Evolutionary conservation across 2,888 invertebrate genomes (phyloP), one percentile per base, ranked within the genome.

Genomic region (Apoda limacodes): DNA sequence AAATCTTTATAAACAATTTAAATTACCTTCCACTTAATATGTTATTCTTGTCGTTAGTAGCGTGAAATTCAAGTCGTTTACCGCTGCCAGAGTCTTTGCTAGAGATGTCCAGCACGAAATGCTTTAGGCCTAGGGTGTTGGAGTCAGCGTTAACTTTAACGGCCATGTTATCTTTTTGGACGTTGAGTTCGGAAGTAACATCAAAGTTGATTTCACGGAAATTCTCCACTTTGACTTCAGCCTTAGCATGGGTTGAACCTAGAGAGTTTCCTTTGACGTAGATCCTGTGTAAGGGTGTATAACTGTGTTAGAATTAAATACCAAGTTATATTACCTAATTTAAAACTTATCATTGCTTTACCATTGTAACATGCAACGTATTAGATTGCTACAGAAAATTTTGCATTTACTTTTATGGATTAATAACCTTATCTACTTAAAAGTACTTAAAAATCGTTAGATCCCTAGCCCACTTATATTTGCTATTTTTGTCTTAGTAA

Each of bases 11-110:
- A n/a, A n/a, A n/a, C n/a, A n/a, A n/a, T n/a, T n/a, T n/a, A n/a
- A 23, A 12, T 50, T 55, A 87, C 87, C 83, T 86, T 80, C 92
- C 92, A 48, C 86, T 84, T 2, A 92, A 50, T 5, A 91, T 55
- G 30, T 87, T 87, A 50, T 88, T 85, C 34, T 84, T 84, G 3
- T 83, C 85, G 26, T 86, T 85, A 15, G 84, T 87, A 0, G 87
- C 82, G 2, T 75, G 66, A 48, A 92, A 80, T 37, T 85, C 82
- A 31, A 93, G 70, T 5, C 83, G 82, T 40, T 88, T 89, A 34
- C 82, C 81, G 31, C 78, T 85, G 1, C 78, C 82, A 3, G 74
- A 71, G 2, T 84, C 82, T 40, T 87, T 86, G 52, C 86, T 88
- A 0, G 82, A 71, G 4, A 88, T 82, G 34, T 88, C 86, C 1